A percentile compares a stretch with the other conserved stretches of the same genome.
These are phyloP conservation scores for Cryptomyrus ogoouensis DNA, from an alignment of 2,113 vertebrate species.

Conservation along the genomic window DNA sequence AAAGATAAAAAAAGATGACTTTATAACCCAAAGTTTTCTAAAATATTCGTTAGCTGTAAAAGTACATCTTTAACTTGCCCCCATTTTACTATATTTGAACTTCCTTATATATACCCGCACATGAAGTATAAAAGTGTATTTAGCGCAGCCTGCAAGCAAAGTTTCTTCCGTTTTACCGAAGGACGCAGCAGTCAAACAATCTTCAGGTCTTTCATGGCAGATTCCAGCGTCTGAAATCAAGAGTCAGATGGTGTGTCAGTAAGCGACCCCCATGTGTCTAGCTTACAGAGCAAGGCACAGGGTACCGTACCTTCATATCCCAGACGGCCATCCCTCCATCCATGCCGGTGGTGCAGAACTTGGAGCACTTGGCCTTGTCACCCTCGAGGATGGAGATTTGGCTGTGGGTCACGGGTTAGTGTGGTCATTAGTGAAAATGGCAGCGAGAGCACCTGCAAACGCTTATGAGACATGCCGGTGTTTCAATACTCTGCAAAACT, in stretches of 20 bases:
- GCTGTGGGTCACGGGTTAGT: conserved; percentile 51
- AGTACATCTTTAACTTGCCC: not conserved
- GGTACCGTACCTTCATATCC: conserved; percentile 84
- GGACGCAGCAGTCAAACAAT: conserved; percentile 67
- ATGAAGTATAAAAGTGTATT: not conserved
- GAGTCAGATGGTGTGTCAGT: not conserved
- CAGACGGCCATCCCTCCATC: conserved; percentile 92
- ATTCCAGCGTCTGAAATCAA: conserved; percentile 73
- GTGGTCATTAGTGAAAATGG: not conserved
- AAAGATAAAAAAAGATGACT: not conserved
- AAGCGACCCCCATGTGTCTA: not conserved
- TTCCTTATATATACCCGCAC: not conserved
- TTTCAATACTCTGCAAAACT: not conserved
- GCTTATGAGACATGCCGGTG: not conserved
- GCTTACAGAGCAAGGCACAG: not conserved
- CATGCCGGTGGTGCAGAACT: conserved; percentile 97
- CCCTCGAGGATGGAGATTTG: conserved; percentile 84
- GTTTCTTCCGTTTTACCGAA: not conserved
- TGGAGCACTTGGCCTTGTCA: conserved; percentile 75
- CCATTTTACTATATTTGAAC: not conserved
- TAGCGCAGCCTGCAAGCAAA: conserved; percentile 7
- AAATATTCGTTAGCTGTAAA: not conserved
- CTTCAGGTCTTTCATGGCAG: conserved; percentile 84
- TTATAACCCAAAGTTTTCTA: not conserved
- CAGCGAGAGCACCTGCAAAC: not conserved